Base-by-base conservation (phyloP, 2,797 vertebrate species). In the Hephaestus fuliginosus region DNA sequence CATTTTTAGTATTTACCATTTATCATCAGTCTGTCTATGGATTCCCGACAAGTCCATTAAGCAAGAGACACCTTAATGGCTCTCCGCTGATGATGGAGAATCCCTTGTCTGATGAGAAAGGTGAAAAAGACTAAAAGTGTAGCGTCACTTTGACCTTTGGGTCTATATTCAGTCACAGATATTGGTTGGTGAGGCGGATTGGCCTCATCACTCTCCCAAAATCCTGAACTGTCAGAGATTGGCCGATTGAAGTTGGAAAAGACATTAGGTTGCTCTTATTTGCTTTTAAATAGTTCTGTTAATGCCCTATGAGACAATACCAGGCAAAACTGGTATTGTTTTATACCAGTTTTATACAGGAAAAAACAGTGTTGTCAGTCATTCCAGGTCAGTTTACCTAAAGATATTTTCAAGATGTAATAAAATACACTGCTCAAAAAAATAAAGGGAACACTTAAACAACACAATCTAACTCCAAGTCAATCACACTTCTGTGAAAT, bases 11-110 rank as follows among this genome's bases (percentile, higher is more conserved):
- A 94, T 95, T 94, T 93, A 94, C 87, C 92, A 95, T 95, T 90
- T 89, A 89, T 95, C 94, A 93, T 93, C 86, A 70, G 87, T 89
- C 94, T 89, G 93, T 95, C 95, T 91, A 89, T 90, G 91, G 90
- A 88, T 91, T 85, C 92, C 88, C 82, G 92, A 95, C 94, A 95
- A 95, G 93, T 95, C 95, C 94, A 96, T 96, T 96, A 95, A 91
- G 92, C 86, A 90, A 81, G 91, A 94, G 93, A 93, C 92, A 92
- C 90, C 87, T 90, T 96, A 95, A 95, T 95, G 92, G 92, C 81
- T 88, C 88, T 79, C 72, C 3, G 79, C 92, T 92, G 92, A 93
- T 95, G 94, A 96, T 95, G 93, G 93, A 95, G 89, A 94, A 95
- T 91, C 90, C 83, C 85, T 79, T 81, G 86, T 90, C 88, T 93